Evolutionary conservation across 2,888 invertebrate species (phyloP), one percentile per base, ranked within the genome.

Genomic region (Euproctis similis): DNA sequence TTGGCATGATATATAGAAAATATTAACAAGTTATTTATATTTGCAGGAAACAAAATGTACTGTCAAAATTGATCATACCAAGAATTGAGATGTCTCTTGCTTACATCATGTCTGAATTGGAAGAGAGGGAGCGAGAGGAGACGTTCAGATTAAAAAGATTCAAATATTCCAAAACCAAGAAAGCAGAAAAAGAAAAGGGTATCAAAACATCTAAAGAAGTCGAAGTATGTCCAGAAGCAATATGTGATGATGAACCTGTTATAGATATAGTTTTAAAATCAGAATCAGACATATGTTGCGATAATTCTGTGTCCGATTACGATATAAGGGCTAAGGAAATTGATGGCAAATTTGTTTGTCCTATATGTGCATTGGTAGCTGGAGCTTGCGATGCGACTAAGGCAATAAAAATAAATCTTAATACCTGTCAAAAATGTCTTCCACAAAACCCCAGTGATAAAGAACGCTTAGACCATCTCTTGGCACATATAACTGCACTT

Each of bases 41-140:
- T 50, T 29, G 29, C 65, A 66, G 66, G 59, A 65, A 60, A 43
- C 48, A 46, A 37, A 64, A 64, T 42, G 57, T 64, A 6, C 37
- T 67, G 13, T 29, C 42, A 13, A 67, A 49, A 34, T 20, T 54
- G 21, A 34, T 63, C 8, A 33, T 54, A 34, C 65, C 64, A 23
- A 52, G 42, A 36, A 43, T 57, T 7, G 17, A 30, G n/a, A 26
- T 42, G 2, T 58, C 55, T 14, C 39, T 52, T 12, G 31, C 24
- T 6, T 64, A 62, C 22, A 61, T 63, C 11, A 12, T 25, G 6
- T 46, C 46, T 3, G 63, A 65, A 26, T 24, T 64, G 13, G 57
- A 60, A 34, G 43, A 43, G 22, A 18, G 13, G 19, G 43, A 43
- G 17, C 24, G 57, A 39, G 60, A 60, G 27, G 61, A 67, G 24